These are phyloP conservation scores for Hesperia comma DNA, from an alignment of 2,888 invertebrate species.

Conservation along the genomic window DNA sequence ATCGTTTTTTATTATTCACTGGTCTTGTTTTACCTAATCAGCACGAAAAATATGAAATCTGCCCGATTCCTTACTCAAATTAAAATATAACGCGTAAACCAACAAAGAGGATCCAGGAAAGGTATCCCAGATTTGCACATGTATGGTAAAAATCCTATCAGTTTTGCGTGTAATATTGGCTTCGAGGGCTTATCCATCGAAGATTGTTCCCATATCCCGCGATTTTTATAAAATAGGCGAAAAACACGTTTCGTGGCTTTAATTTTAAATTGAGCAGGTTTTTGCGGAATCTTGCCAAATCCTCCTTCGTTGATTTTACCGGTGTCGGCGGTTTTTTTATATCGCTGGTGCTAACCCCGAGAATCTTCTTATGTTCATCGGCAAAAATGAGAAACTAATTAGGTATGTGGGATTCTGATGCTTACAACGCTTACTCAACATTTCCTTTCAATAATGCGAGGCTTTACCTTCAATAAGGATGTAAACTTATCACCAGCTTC, in stretches of 20 bases:
- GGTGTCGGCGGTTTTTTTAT: constrained; percentile 61
- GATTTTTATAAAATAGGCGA: constrained; percentile 83
- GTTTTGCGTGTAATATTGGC: constrained; percentile 57
- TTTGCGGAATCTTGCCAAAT: constrained; percentile 78
- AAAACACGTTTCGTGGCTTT: constrained; percentile 85
- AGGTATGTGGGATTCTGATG: constrained; percentile 59
- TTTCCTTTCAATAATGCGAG: constrained; percentile 46
- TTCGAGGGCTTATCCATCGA: constrained; percentile 68
- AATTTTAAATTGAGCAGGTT: constrained; percentile 84
- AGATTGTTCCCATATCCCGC: constrained; percentile 80
- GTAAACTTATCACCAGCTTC: neutral
- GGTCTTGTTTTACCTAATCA: no score
- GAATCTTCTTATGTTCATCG: constrained; percentile 66
- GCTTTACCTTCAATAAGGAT: constrained; percentile 28
- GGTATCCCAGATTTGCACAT: constrained; percentile 26
- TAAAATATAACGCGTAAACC: constrained; percentile 22
- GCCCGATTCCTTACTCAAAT: constrained; percentile 2
- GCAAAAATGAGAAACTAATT: constrained; percentile 74
- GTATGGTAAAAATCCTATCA: constrained; percentile 46
- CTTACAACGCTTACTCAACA: constrained; percentile 46
- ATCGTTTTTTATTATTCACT: no score
- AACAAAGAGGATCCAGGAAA: constrained; percentile 8
- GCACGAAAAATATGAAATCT: neutral
- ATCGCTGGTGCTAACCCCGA: constrained; percentile 57
- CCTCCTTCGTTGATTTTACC: constrained; percentile 70